Conservation (phyloP, 2,113 vertebrate species). For the Oreochromis spilurus region DNA sequence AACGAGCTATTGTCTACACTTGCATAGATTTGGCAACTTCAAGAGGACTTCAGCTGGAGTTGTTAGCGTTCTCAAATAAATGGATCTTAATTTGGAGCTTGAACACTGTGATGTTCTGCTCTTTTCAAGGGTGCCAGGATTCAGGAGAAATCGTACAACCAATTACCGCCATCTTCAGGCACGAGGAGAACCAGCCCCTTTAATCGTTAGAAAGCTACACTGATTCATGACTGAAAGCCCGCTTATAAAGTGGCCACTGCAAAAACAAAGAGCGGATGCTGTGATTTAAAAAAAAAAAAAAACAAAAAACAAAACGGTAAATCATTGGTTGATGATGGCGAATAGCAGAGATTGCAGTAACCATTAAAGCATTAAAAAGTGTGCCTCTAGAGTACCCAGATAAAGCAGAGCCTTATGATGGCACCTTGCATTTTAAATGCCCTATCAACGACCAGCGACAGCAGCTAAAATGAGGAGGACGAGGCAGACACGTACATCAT, state of each 20-base stretch:
- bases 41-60: background rate
- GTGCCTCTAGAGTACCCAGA: background rate
- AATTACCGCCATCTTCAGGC: constrained; percentile 77
- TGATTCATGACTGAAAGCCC: constrained; percentile 53
- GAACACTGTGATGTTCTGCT: background rate
- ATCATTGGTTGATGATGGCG: background rate
- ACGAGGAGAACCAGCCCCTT: constrained; percentile 21
- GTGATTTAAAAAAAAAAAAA: background rate
- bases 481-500: background rate
- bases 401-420: background rate
- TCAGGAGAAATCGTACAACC: constrained; percentile 41
- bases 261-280: background rate
- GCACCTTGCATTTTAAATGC: background rate
- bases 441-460: background rate
- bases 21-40: background rate
- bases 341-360: constrained; percentile 4
- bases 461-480: background rate
- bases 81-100: background rate
- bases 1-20: background rate
- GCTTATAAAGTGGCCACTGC: background rate
- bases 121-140: constrained; percentile 17
- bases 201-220: constrained; percentile 18
- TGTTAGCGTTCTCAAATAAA: background rate
- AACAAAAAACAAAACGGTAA: background rate
- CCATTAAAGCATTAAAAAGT: background rate